phyloP scores from a whole-genome alignment of 2,888 invertebrate genomes.

The Asteroscopus sphinx region DNA sequence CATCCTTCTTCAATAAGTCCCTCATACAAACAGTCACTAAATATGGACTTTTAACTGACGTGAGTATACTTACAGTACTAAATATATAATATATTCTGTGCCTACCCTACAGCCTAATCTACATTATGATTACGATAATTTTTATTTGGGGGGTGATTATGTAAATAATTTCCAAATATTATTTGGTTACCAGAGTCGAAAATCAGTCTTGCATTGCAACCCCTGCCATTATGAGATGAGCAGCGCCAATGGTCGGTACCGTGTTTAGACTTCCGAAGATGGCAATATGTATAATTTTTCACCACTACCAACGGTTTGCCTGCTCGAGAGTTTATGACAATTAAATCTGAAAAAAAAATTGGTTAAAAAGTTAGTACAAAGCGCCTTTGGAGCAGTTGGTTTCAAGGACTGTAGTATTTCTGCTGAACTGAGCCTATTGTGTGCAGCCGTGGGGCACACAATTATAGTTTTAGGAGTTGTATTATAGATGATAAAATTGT shows the following conservation, averaged over 20 bases:
- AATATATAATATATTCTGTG: too few species aligned
- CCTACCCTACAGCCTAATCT: too few species aligned
- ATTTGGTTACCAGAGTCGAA: slow-evolving; percentile 2
- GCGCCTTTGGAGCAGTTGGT: too few species aligned
- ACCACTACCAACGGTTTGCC: slow-evolving; percentile 9
- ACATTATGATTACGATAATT: background rate
- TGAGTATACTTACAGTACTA: too few species aligned
- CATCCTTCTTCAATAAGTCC: too few species aligned
- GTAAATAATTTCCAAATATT: slow-evolving; percentile 14
- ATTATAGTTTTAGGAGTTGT: too few species aligned
- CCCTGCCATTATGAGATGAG: slow-evolving; percentile 34
- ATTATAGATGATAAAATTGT: too few species aligned
- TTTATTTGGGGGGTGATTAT: slow-evolving; percentile 21
- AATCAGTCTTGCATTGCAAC: slow-evolving; percentile 30
- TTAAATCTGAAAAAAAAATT: slow-evolving; percentile 10
- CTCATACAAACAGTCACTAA: too few species aligned
- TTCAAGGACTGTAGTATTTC: too few species aligned
- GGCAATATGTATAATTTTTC: slow-evolving; percentile 15
- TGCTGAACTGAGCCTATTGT: too few species aligned
- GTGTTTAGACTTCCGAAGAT: background rate
- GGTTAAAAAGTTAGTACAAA: background rate
- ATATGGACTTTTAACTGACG: too few species aligned
- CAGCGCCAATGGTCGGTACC: slow-evolving; percentile 36
- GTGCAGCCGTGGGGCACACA: too few species aligned
- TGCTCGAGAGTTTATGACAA: slow-evolving; percentile 2